A percentile compares a stretch with the other conserved stretches of the same genome.
Conservation (phyloP, 92 coral and sea anemone species). For the Siderastrea radians region DNA sequence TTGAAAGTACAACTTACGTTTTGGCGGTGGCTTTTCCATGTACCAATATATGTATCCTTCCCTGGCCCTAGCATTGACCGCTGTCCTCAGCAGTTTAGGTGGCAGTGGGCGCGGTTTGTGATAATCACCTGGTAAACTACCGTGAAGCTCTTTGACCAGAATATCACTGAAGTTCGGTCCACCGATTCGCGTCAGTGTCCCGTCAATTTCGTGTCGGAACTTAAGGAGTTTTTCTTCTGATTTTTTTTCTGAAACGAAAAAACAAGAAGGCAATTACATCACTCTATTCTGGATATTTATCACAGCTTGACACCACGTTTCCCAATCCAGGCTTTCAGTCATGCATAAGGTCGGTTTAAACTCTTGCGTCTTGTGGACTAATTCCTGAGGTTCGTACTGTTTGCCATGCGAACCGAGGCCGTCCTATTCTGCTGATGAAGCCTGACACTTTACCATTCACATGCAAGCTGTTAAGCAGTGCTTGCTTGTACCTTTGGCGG, state of each 20-base stretch:
- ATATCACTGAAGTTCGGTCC: constrained; percentile 85
- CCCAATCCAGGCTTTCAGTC: no score
- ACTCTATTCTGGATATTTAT: neutral
- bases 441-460: no score
- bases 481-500: no score
- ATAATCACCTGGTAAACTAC: constrained; percentile 95
- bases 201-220: constrained; percentile 92
- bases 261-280: neutral
- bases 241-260: constrained; percentile 38
- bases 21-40: constrained; percentile 88
- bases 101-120: constrained; percentile 85
- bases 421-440: no score
- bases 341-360: no score
- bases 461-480: no score
- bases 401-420: no score
- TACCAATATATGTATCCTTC: constrained; percentile 97
- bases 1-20: constrained; percentile 65
- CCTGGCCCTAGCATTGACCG: constrained; percentile 97
- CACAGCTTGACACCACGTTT: no score
- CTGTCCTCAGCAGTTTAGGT: constrained; percentile 88
- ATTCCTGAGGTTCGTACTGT: no score
- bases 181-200: constrained; percentile 89
- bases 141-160: constrained; percentile 83
- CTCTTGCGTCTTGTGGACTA: no score
- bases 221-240: constrained; percentile 66